Base-by-base conservation (phyloP, 2,797 vertebrate species). In the Anas acuta region DNA sequence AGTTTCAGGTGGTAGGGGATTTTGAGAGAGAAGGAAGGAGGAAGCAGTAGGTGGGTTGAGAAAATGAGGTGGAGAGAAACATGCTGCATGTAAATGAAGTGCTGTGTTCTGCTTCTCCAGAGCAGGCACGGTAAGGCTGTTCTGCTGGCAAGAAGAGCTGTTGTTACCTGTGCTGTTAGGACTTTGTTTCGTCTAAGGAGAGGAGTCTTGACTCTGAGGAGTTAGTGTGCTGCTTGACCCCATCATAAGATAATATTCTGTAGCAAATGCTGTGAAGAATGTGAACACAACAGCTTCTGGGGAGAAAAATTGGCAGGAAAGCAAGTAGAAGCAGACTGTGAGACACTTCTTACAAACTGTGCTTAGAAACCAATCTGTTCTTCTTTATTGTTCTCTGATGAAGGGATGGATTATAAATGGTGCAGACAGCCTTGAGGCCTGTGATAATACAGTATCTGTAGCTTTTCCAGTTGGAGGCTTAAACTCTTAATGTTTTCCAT, bases 311-410 rank as follows among this genome's bases (percentile, higher is more conserved):
- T 96, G 96, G 95, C 95, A 96, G 81, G 77, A 89, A 94, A 65
- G 87, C 92, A 95, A 95, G 80, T 53, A 88, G 83, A 78, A 96
- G 89, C 95, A 96, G 95, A 93, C 94, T 95, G 93, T 95, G 94
- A 95, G 95, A 96, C 91, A 47, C 43, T 95, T 95, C 77, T 94
- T 90, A 74, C 87, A 96, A 94, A 96, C 77, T 94, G 92, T 72
- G 95, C 95, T 92, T 93, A 67, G 95, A 93, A 96, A 92, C 96
- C 95, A 94, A 97, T 97, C 96, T 96, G 96, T 94, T 95, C 95
- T 92, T 90, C 60, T 90, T 95, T 87, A 90, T 95, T 96, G 85
- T 96, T 93, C 90, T 83, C 43, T 72, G 83, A 77, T 90, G 91
- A 87, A 89, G 94, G 86, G 81, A 82, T 65, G 57, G 78, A 87